These are phyloP conservation scores for Festucalex cinctus DNA, from an alignment of 2,113 vertebrate species.

Conservation along the genomic window DNA sequence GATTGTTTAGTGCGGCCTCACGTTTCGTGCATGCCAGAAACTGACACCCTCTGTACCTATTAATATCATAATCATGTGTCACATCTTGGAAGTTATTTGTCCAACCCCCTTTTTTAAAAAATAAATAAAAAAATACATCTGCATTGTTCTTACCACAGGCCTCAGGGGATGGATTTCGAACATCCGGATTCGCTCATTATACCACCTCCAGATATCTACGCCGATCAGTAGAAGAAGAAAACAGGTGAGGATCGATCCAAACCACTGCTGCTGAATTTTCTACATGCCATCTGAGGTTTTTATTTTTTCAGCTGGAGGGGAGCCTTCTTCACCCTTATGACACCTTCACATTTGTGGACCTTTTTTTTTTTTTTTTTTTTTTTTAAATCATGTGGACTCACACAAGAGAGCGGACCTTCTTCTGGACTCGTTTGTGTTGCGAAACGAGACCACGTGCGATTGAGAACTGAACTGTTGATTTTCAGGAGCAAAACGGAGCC, in stretches of 20 bases:
- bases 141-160: conserved; percentile 34
- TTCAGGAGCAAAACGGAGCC: not conserved
- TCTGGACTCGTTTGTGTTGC: not conserved
- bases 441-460: not conserved
- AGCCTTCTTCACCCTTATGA: conserved; percentile 14
- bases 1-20: too few species aligned
- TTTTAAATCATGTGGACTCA: not conserved
- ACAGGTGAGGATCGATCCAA: not conserved
- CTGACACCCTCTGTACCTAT: not conserved
- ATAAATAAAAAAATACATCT: not conserved
- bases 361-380: not conserved
- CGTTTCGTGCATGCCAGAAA: not conserved
- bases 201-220: conserved; percentile 74
- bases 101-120: not conserved
- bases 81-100: not conserved
- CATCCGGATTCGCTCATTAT: conserved; percentile 42
- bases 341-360: not conserved
- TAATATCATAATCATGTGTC: not conserved
- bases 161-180: conserved; percentile 22
- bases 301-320: conserved; percentile 14
- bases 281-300: not conserved
- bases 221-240: conserved; percentile 40
- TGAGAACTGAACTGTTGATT: conserved; percentile 16
- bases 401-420: not conserved
- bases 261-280: not conserved